Evolutionary conservation across 2,888 invertebrate species (phyloP).

Genomic region (Tyria jacobaeae): DNA sequence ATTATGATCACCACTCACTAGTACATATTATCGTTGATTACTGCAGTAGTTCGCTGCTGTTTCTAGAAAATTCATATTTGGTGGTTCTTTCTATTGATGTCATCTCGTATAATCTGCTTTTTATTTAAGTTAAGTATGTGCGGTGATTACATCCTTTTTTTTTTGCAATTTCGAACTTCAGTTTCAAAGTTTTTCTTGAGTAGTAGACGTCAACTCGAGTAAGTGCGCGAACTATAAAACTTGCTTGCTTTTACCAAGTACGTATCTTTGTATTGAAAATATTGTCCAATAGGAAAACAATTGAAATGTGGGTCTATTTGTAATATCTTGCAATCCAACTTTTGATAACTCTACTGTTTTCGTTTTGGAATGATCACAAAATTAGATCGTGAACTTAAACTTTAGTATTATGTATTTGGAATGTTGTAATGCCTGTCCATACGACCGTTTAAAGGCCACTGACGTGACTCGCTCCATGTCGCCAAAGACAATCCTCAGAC

Average conservation of each 20-base stretch:
- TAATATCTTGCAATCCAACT: neutral
- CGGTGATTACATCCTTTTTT: no score
- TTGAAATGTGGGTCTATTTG: neutral
- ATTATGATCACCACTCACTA: conserved; percentile 24
- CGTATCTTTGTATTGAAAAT: neutral
- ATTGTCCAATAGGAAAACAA: neutral
- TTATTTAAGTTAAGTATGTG: no score
- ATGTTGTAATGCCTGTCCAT: conserved; percentile 24
- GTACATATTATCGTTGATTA: conserved; percentile 24
- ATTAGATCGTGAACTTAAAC: conserved; percentile 46
- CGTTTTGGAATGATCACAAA: conserved; percentile 11
- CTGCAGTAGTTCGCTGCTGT: conserved; percentile 16
- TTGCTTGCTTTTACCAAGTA: neutral
- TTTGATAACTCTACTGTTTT: conserved; percentile 4
- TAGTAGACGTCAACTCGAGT: no score
- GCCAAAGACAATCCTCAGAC: conserved; percentile 24
- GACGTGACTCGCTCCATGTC: conserved; percentile 33
- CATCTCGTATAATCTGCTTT: neutral
- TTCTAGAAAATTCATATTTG: neutral
- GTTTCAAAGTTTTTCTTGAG: neutral
- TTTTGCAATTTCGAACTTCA: neutral
- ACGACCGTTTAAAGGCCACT: conserved; percentile 13
- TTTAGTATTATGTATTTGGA: conserved; percentile 20
- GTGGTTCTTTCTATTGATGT: neutral
- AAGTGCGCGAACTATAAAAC: no score